phyloP scores from a whole-genome alignment of 2,113 vertebrate species.

The Anser cygnoides region DNA sequence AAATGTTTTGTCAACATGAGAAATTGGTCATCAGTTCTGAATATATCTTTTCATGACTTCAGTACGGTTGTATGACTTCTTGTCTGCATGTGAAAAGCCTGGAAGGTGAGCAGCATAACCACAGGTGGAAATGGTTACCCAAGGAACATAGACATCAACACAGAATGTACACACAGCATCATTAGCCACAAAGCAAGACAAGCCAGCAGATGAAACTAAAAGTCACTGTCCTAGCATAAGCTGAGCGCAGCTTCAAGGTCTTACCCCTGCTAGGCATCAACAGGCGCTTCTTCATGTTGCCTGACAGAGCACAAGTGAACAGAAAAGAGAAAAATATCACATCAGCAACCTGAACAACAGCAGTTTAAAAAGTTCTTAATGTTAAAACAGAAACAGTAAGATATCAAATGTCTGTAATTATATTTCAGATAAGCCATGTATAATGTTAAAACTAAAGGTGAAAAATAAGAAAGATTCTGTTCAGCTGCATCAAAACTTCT shows the following conservation, averaged over 20 bases:
- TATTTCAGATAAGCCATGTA: not conserved
- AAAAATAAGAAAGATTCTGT: not conserved
- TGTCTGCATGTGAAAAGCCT: constrained; percentile 34
- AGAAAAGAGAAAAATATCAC: constrained; percentile 76
- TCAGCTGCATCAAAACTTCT: not conserved
- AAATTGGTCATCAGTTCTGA: not conserved
- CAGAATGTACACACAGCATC: constrained; percentile 65
- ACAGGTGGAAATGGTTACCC: constrained; percentile 44
- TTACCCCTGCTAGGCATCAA: constrained; percentile 89
- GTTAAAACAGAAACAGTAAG: constrained; percentile 47
- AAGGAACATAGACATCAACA: constrained; percentile 66
- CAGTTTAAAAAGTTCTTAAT: constrained; percentile 44
- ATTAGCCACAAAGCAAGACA: constrained; percentile 70
- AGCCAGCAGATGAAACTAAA: constrained; percentile 71
- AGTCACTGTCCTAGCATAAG: constrained; percentile 67
- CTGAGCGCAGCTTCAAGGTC: constrained; percentile 70
- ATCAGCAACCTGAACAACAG: constrained; percentile 70
- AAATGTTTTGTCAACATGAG: not conserved
- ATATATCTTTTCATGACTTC: not conserved
- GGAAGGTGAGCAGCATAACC: constrained; percentile 54
- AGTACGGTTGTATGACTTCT: fast-evolving
- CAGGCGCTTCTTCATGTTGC: constrained; percentile 86
- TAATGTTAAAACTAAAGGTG: not conserved
- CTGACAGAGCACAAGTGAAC: constrained; percentile 79
- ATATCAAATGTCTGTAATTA: not conserved